phyloP scores from a whole-genome alignment of 2,797 vertebrate species.

The Ispidina picta region DNA sequence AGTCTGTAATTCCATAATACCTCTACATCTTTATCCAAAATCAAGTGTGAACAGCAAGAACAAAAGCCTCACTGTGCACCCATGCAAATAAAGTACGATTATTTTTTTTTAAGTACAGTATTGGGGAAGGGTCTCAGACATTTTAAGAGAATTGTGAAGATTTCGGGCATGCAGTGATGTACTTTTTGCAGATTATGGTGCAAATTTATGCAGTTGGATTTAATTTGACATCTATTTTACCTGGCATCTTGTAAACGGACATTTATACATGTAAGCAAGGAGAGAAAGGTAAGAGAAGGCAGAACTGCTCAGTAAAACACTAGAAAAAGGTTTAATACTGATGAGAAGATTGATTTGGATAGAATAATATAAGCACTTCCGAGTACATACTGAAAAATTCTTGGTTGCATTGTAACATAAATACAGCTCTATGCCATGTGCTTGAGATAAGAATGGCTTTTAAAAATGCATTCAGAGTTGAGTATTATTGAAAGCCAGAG shows the following conservation, averaged over 20 bases:
- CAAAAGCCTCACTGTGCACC: neutral
- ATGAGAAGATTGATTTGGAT: neutral
- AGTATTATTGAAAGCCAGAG: neutral
- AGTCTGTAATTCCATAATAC: neutral
- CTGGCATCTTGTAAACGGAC: conserved; percentile 33
- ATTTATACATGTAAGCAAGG: neutral
- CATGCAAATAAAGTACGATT: neutral
- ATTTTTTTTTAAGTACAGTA: neutral
- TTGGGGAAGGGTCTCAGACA: neutral
- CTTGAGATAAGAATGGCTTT: conserved; percentile 25
- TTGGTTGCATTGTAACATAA: neutral
- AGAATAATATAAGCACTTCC: conserved; percentile 4
- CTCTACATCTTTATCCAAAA: conserved; percentile 8
- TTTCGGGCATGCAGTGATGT: conserved; percentile 2
- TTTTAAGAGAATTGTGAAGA: conserved; percentile 49
- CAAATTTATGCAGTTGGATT: conserved; percentile 57
- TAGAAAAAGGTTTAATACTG: neutral
- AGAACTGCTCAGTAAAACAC: conserved; percentile 22
- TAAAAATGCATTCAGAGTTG: neutral
- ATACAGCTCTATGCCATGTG: neutral
- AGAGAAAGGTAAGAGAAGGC: neutral
- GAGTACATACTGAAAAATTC: neutral
- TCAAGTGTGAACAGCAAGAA: neutral
- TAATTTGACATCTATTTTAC: conserved; percentile 63
- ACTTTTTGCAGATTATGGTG: conserved; percentile 56